Conservation (phyloP, 2,888 invertebrate species). For the Ditula angustiorana region DNA sequence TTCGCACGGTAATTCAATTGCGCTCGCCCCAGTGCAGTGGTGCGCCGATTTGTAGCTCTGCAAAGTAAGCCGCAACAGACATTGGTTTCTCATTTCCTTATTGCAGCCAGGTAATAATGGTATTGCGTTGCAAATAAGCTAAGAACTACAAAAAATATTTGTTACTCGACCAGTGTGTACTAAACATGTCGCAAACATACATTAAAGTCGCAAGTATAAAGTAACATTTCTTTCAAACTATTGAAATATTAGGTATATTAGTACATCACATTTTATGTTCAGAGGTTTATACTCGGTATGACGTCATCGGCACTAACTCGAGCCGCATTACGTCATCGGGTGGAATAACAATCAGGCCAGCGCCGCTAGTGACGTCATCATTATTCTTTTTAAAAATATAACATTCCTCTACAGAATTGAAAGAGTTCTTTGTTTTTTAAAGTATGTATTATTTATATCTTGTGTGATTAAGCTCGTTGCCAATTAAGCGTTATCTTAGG, state of each 20-base stretch:
- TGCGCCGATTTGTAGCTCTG: too few species aligned
- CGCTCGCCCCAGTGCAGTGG: too few species aligned
- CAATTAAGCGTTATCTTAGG: neutral
- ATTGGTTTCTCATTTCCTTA: too few species aligned
- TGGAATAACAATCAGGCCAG: conserved; percentile 61
- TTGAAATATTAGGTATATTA: conserved; percentile 16
- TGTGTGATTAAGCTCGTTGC: neutral
- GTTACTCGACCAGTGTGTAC: too few species aligned
- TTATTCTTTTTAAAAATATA: conserved; percentile 30
- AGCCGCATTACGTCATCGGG: conserved; percentile 72
- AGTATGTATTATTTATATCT: neutral
- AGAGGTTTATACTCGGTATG: conserved; percentile 53
- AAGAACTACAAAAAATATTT: too few species aligned
- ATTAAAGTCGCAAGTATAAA: neutral
- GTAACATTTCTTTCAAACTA: neutral
- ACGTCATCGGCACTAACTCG: conserved; percentile 69
- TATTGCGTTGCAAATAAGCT: too few species aligned
- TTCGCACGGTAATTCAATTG: too few species aligned
- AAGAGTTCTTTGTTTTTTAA: neutral
- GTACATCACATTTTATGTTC: conserved; percentile 36
- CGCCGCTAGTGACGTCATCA: conserved; percentile 56
- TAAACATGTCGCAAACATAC: neutral
- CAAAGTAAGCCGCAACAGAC: too few species aligned
- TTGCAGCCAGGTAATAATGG: too few species aligned
- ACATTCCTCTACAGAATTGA: conserved; percentile 1